These are phyloP conservation scores for Rugalucina vietnamica DNA, from an alignment of 2,888 invertebrate genomes.

Conservation along the genomic window DNA sequence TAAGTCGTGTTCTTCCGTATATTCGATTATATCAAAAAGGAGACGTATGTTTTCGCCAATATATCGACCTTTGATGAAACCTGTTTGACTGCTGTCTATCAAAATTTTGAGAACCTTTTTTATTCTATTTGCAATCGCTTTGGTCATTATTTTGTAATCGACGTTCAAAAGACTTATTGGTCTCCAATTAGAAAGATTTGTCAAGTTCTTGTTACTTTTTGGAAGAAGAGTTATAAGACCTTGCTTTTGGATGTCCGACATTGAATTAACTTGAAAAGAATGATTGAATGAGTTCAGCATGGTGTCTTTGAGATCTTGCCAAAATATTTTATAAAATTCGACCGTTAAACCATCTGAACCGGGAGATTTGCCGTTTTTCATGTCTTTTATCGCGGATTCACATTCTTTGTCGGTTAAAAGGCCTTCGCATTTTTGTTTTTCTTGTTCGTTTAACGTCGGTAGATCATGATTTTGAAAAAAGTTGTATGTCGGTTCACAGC, in stretches of 20 bases:
- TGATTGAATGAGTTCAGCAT: not conserved
- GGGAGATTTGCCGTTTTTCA: constrained; percentile 17
- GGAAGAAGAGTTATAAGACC: not conserved
- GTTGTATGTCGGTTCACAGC: not conserved
- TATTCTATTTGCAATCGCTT: constrained; percentile 12
- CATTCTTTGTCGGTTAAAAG: not conserved
- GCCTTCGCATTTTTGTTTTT: not conserved
- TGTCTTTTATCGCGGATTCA: not conserved
- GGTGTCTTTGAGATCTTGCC: not conserved
- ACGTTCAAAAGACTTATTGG: not conserved
- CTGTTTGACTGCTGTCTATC: not conserved
- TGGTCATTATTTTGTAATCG: constrained; percentile 18
- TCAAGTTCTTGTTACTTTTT: not conserved
- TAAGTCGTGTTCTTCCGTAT: not conserved
- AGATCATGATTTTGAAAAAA: not conserved
- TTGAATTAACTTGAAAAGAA: not conserved
- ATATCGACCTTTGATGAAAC: constrained; percentile 11
- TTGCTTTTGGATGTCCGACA: not conserved
- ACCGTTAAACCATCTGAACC: constrained; percentile 20
- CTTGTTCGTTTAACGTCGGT: not conserved
- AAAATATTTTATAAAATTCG: constrained; percentile 22
- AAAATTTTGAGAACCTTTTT: not conserved
- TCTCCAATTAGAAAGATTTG: not conserved
- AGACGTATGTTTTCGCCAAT: not conserved
- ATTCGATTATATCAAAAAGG: not conserved